These are phyloP conservation scores for Dendrolimus pini DNA, from an alignment of 2,888 invertebrate species.

Conservation along the genomic window DNA sequence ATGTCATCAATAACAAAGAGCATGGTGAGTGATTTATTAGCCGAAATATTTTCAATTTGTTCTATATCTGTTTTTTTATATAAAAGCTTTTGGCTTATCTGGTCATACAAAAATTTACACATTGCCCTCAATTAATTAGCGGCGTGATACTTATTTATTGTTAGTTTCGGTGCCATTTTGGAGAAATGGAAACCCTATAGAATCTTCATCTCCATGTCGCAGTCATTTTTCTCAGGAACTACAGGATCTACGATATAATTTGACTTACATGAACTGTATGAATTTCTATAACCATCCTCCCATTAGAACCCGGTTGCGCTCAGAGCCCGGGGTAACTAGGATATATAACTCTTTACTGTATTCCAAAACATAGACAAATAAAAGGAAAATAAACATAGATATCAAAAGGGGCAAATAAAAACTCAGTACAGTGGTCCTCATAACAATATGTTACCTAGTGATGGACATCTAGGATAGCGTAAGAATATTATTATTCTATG, in stretches of 20 bases:
- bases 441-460: no score
- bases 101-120: neutral
- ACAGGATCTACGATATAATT: neutral
- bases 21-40: slow-evolving; percentile 37
- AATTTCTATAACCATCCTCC: no score
- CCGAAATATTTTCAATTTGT: neutral
- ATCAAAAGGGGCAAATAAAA: no score
- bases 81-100: neutral
- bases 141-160: neutral
- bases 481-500: no score
- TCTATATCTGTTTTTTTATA: neutral
- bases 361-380: no score
- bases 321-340: no score
- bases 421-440: no score
- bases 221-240: neutral
- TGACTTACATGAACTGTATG: neutral
- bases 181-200: neutral
- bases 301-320: no score
- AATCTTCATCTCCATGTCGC: neutral
- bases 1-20: slow-evolving; percentile 43
- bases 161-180: neutral
- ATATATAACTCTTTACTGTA: no score
- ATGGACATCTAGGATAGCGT: no score
- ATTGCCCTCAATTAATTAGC: neutral
- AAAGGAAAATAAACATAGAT: no score